These are phyloP conservation scores for Epinotia nisella DNA, from an alignment of 2,888 invertebrate species.

Conservation along the genomic window DNA sequence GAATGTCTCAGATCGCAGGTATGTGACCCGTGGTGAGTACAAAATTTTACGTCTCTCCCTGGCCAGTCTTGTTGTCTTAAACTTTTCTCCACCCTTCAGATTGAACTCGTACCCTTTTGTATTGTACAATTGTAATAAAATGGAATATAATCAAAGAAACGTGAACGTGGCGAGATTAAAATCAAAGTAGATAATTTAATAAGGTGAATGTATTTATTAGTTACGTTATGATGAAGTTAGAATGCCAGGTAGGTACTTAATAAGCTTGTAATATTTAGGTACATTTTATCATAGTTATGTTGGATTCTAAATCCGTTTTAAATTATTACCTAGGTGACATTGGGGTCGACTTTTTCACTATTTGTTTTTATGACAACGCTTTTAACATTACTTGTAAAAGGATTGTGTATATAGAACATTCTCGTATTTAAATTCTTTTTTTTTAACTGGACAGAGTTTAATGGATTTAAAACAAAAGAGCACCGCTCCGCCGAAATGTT, in stretches of 20 bases:
- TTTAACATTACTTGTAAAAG: no score
- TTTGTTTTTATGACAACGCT: no score
- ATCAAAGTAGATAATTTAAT: background rate
- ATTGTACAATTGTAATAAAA: no score
- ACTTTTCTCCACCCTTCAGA: background rate
- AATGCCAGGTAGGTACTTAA: background rate
- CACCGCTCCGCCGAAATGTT: background rate
- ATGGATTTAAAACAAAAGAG: no score
- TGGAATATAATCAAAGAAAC: background rate
- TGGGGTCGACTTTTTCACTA: background rate
- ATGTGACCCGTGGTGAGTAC: no score
- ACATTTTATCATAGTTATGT: no score
- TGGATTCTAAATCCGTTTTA: background rate
- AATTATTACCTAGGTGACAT: background rate
- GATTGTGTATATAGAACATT: no score
- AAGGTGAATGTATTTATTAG: background rate
- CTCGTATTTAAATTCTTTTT: no score
- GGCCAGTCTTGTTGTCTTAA: no score
- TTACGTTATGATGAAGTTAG: background rate
- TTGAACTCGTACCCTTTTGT: background rate
- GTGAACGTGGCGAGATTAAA: background rate
- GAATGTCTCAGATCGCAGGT: no score
- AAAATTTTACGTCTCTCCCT: no score
- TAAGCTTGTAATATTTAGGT: background rate
- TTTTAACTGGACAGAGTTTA: no score